phyloP scores from a whole-genome alignment of 2,888 invertebrate genomes.

The Tachina lurida region DNA sequence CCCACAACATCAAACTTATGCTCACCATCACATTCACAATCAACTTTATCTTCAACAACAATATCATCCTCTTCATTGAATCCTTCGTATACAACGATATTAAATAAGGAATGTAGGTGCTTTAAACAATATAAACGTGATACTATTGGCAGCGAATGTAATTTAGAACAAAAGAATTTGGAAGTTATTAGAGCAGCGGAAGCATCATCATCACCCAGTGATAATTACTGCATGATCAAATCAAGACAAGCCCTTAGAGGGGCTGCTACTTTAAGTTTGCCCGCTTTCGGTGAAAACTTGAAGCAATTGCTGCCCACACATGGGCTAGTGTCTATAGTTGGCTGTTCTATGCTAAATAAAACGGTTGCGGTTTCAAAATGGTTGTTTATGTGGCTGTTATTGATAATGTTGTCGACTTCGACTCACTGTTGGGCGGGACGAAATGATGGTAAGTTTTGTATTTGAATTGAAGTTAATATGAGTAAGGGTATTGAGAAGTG shows the following conservation, averaged over 20 bases:
- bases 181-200: slow-evolving; percentile 21
- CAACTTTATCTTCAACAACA: neutral
- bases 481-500: too few relatives aligned
- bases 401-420: slow-evolving; percentile 78
- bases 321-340: slow-evolving; percentile 42
- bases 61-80: slow-evolving; percentile 51
- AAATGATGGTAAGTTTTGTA: slow-evolving; percentile 80
- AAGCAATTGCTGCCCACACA: slow-evolving; percentile 24
- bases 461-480: neutral
- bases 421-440: slow-evolving; percentile 80
- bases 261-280: slow-evolving; percentile 1
- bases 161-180: slow-evolving; percentile 57
- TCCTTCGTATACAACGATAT: slow-evolving; percentile 78
- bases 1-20: neutral
- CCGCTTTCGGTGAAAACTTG: neutral
- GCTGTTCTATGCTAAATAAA: slow-evolving; percentile 66
- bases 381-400: slow-evolving; percentile 74
- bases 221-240: slow-evolving; percentile 52
- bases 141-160: slow-evolving; percentile 74
- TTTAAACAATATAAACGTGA: slow-evolving; percentile 80
- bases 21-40: slow-evolving; percentile 15
- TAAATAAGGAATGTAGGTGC: slow-evolving; percentile 79
- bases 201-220: slow-evolving; percentile 30
- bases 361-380: slow-evolving; percentile 70
- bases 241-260: slow-evolving; percentile 2